phyloP scores from a whole-genome alignment of 2,113 vertebrate genomes.

The Craseonycteris thonglongyai region DNA sequence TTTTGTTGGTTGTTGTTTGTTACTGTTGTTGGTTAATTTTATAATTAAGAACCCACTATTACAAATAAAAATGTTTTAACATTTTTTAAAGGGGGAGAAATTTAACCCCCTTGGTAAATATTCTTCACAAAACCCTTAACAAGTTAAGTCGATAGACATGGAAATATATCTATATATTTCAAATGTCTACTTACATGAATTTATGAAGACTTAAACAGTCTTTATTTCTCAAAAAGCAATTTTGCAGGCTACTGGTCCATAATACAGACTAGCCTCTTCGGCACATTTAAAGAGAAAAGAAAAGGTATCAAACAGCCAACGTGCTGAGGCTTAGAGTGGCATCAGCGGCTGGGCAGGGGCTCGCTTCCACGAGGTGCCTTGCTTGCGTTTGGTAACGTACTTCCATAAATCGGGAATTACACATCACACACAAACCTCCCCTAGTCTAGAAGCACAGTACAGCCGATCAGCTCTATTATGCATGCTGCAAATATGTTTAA shows the following conservation, averaged over 20 bases:
- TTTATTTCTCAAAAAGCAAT: slow-evolving; percentile 22
- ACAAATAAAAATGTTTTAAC: background rate
- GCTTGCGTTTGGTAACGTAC: background rate
- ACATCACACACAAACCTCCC: rapidly evolving
- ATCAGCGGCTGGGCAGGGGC: background rate
- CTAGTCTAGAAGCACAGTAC: background rate
- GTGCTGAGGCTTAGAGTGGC: background rate
- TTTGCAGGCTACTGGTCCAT: slow-evolving; percentile 20
- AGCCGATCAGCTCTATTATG: background rate
- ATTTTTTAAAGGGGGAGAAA: background rate
- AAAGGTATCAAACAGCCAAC: background rate
- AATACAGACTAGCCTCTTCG: background rate
- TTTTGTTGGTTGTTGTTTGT: too few species aligned
- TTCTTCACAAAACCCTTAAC: background rate
- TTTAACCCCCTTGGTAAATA: background rate
- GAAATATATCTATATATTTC: background rate
- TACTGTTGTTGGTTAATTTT: background rate
- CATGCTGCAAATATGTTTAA: background rate
- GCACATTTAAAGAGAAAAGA: background rate
- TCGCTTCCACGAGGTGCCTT: background rate
- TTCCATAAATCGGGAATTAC: background rate
- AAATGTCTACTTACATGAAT: background rate
- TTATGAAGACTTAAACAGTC: background rate
- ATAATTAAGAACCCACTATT: background rate
- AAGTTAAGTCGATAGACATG: background rate